Conservation (phyloP, 1,140 invertebrate species). For the Drosophila busckii region DNA sequence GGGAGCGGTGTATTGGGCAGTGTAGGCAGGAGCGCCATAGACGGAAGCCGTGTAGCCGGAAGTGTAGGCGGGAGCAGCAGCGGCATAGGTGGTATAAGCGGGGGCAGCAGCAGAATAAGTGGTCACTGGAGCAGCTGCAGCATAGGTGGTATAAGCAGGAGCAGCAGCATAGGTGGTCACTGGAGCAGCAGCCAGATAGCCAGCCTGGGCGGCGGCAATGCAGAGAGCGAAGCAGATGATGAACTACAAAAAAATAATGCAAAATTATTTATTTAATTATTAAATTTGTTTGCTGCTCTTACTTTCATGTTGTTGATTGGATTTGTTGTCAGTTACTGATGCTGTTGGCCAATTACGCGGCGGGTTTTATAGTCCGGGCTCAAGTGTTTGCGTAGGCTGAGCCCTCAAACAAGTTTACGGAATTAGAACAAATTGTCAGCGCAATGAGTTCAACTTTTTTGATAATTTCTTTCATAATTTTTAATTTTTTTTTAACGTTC, state of each 20-base stretch:
- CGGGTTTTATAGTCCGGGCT: constrained; percentile 60
- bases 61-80: constrained; percentile 51
- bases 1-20: constrained; percentile 31
- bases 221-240: constrained; percentile 67
- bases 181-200: no score
- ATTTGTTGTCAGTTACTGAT: constrained; percentile 56
- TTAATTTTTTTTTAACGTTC: constrained; percentile 44
- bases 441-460: no score
- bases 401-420: constrained; percentile 58
- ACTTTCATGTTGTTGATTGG: constrained; percentile 61
- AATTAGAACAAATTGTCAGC: constrained; percentile 64
- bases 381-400: constrained; percentile 12
- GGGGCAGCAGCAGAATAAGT: constrained; percentile 49
- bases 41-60: constrained; percentile 52
- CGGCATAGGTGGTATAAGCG: constrained; percentile 44
- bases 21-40: constrained; percentile 46
- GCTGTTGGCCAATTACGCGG: constrained; percentile 40
- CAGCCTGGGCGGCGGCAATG: constrained; percentile 64
- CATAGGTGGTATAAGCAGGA: constrained; percentile 50
- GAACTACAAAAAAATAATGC: constrained; percentile 30
- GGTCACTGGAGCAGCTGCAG: constrained; percentile 47
- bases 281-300: neutral
- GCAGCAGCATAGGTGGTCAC: constrained; percentile 51
- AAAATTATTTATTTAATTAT: constrained; percentile 6
- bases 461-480: constrained; percentile 2